Evolutionary conservation across 2,113 vertebrate species (phyloP), one percentile per base, ranked within the genome.

Genomic region (Syngnathus floridae): DNA sequence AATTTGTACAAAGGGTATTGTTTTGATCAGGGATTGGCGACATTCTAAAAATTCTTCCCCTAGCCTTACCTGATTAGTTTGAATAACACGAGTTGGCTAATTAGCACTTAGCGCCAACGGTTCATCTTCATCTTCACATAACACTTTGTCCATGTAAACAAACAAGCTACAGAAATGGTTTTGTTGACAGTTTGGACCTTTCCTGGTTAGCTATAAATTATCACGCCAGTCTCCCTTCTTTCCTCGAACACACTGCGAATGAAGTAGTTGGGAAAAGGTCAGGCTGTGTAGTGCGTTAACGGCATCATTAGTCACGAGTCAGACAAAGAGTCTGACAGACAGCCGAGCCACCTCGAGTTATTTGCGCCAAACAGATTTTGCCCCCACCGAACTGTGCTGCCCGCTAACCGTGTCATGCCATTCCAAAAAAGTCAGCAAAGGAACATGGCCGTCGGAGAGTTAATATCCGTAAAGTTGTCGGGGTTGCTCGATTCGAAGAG

Each of bases 181-280:
- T 31, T 31, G 26, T 31, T 31, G 26, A 31, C 26, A 31, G 26
- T 31, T 31, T 31, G 26, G 26, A 31, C 26, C 26, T 31, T 73
- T 74, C 59, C 76, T 75, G 51, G 74, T 76, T 58, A 67, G 64
- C 71, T 67, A 80, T 84, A 76, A 81, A 73, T 84, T 82, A 85
- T 77, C 62, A 78, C 76, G 76, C 76, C 84, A 78, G 72, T 72
- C 73, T 63, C 5, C 13, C 48, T 10, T 10, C n/a, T n/a, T 3
- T n/a, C 22, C 54, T 35, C 10, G 2, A 56, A 83, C 66, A 78
- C 65, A 46, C 61, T 67, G 66, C 8, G 65, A 51, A 71, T 67
- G 54, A 79, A 76, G 72, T 79, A 78, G 82, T 86, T 78, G 85
- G 75, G 82, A 82, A 88, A 88, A 88, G 85, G 87, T 84, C 87